Base-by-base conservation (phyloP, 1,140 invertebrate genomes). In the Bathynomus jamesi region DNA sequence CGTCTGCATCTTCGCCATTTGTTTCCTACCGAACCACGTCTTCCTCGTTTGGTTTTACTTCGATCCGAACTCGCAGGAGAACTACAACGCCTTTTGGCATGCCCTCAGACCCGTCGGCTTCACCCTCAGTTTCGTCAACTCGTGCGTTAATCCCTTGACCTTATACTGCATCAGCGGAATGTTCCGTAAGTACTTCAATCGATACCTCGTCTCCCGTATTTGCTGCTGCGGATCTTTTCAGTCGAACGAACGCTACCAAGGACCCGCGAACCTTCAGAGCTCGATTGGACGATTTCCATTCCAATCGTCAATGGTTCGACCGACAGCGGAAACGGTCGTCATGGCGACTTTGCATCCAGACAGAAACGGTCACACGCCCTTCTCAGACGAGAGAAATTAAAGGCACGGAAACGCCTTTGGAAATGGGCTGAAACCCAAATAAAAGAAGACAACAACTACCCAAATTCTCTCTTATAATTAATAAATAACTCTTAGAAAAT, bases 11-110 rank as follows among this genome's bases (percentile, higher is more conserved):
- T 96, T 97, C 80, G 90, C 92, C 0, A 83, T 95, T 11, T 96
- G 94, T 80, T 96, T 95, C 82, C 86, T 95, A 31, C 91, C 92
- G 0, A 87, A 87, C 76, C 92, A 94, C 81, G 87, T 90, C 7
- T 93, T 91, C 80, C 89, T 95, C 86, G 82, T 96, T 66, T 93
- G 93, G 89, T 95, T 94, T 81, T 91, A 95, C 83, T 87, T 91
- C 71, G 84, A 89, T 79, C 89, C 91, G 1, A 87, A 85, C 40
- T 85, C 91, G 0, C 79, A 87, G 69, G 83, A 87, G 0, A 85
- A 90, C 71, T 95, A 90, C 83, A 94, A 94, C 79, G 83, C 83
- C 0, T 93, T 91, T 83, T 96, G 93, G 94, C 89, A 94, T 80
- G 86, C 86, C 8, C 86, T 94, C 53, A 87, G 93, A 46, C 94